Evolutionary conservation across 1,140 invertebrate species (phyloP).

Genomic region (Eupristina koningsbergeri): DNA sequence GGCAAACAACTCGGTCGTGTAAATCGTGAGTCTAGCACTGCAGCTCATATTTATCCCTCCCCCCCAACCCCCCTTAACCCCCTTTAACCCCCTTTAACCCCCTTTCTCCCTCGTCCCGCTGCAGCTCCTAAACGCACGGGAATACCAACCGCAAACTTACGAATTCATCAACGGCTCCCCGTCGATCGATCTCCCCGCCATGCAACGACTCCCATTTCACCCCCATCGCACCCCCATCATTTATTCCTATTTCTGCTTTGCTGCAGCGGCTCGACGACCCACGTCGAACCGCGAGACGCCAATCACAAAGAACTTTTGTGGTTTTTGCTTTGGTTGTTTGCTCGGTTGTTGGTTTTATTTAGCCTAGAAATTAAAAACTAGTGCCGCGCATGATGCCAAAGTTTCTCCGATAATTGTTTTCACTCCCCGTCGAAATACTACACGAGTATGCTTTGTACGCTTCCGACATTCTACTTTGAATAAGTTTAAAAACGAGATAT

Average conservation of each 20-base stretch:
- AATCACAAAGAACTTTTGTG: conserved; percentile 27
- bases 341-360: neutral
- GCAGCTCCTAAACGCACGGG: conserved; percentile 3
- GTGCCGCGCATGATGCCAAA: conserved; percentile 37
- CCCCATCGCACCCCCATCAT: conserved; percentile 14
- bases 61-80: no score
- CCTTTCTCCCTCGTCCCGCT: neutral
- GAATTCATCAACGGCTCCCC: conserved; percentile 35
- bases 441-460: neutral
- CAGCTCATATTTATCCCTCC: conserved; percentile 31
- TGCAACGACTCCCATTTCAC: neutral
- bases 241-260: conserved; percentile 1
- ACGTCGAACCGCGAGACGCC: neutral
- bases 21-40: conserved; percentile 34
- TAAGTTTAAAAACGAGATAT: neutral
- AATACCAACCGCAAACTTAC: conserved; percentile 32
- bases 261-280: neutral
- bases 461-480: neutral
- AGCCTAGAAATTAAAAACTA: conserved; percentile 36
- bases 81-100: neutral
- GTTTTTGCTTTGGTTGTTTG: conserved; percentile 21
- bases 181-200: conserved; percentile 24
- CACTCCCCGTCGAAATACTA: conserved; percentile 22
- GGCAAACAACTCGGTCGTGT: conserved; percentile 32
- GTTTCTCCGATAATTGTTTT: conserved; percentile 47